A percentile compares a stretch with the other conserved stretches of the same genome.
Conservation (phyloP, 1,140 invertebrate species). For the Macrotrachela quadricornifera region DNA sequence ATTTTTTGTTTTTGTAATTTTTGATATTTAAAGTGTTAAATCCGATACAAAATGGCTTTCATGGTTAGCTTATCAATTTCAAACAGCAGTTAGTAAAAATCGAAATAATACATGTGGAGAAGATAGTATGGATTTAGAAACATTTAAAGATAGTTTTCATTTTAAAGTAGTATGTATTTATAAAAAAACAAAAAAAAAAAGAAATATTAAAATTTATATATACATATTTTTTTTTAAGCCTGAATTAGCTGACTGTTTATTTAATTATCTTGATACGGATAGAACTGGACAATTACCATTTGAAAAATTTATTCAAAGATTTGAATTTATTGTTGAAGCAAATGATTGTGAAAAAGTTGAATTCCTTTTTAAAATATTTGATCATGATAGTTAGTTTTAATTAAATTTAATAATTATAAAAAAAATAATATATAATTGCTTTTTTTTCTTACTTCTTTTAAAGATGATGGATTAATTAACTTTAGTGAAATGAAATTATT, state of each 20-base stretch:
- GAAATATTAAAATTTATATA: no score
- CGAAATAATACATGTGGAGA: no score
- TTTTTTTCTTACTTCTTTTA: no score
- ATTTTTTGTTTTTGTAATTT: no score
- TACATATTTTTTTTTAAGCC: constrained; percentile 5
- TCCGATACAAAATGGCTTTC: constrained; percentile 8
- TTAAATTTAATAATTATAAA: no score
- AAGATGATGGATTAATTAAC: background rate
- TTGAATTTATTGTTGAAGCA: constrained; percentile 1
- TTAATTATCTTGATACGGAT: constrained; percentile 5
- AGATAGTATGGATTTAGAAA: no score
- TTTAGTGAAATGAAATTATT: constrained; percentile 2
- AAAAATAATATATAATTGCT: no score
- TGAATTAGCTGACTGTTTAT: constrained; percentile 1
- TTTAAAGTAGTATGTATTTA: background rate
- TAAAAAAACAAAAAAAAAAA: no score
- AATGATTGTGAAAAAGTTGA: constrained; percentile 6
- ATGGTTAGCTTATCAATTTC: constrained; percentile 7
- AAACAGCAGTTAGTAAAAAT: background rate
- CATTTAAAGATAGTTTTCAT: no score
- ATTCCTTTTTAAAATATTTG: constrained; percentile 6
- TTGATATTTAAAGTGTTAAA: no score
- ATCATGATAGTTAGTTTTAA: background rate
- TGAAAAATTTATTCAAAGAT: background rate
- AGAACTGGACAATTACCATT: background rate